A percentile compares a stretch with the other conserved stretches of the same genome.
These are phyloP conservation scores for Pelobates cultripes DNA, from an alignment of 2,797 vertebrate genomes.

Conservation along the genomic window DNA sequence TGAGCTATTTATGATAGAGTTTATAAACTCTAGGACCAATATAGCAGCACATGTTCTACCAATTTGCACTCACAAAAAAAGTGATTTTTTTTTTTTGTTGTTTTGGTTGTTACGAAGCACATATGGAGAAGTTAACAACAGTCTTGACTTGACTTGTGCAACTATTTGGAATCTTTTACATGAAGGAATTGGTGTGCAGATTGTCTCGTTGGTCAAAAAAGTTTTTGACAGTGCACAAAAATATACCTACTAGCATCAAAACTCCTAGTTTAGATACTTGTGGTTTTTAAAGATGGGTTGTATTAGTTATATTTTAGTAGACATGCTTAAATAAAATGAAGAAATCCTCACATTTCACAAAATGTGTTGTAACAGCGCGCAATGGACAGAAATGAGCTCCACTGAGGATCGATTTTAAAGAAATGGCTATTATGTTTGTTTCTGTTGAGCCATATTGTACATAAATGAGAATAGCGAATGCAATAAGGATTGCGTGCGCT, in stretches of 20 bases:
- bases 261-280: conserved; percentile 61
- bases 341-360: conserved; percentile 57
- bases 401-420: conserved; percentile 38
- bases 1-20: conserved; percentile 58
- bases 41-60: conserved; percentile 67
- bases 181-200: conserved; percentile 68
- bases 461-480: conserved; percentile 66
- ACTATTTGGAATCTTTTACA: conserved; percentile 76
- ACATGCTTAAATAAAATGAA: conserved; percentile 37
- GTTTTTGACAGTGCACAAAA: conserved; percentile 54
- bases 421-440: conserved; percentile 61
- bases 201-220: conserved; percentile 65
- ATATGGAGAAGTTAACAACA: conserved; percentile 79
- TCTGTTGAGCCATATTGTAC: conserved; percentile 71
- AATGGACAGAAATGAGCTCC: conserved; percentile 29
- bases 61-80: conserved; percentile 73
- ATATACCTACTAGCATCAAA: conserved; percentile 55
- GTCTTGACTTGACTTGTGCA: conserved; percentile 77
- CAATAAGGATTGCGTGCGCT: conserved; percentile 66
- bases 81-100: conserved; percentile 53
- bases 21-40: conserved; percentile 71
- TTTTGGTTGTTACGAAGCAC: conserved; percentile 82
- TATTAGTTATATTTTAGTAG: conserved; percentile 55
- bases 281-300: conserved; percentile 42
- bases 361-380: conserved; percentile 42